A percentile compares a stretch with the other conserved stretches of the same genome.
These are phyloP conservation scores for Drosophila bifasciata DNA, from an alignment of 1,140 invertebrate species.

Conservation along the genomic window DNA sequence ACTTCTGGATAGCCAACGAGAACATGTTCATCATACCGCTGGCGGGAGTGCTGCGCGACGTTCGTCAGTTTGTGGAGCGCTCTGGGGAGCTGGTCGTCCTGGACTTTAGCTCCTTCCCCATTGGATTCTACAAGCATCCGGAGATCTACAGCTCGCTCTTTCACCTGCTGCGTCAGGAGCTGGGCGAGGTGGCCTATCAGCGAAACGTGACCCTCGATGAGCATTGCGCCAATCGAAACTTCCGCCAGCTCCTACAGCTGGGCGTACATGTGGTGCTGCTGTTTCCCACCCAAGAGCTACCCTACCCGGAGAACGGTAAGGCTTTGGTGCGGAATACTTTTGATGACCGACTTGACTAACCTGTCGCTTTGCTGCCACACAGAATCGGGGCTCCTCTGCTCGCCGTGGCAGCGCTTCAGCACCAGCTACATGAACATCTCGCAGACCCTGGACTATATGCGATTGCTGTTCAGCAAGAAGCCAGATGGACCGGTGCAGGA, in stretches of 20 bases:
- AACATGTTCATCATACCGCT: constrained; percentile 85
- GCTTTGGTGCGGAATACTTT: neutral
- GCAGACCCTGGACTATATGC: constrained; percentile 73
- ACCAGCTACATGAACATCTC: constrained; percentile 71
- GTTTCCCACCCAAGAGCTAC: constrained; percentile 71
- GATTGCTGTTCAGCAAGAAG: constrained; percentile 71
- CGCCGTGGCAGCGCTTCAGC: constrained; percentile 75
- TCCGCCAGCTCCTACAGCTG: constrained; percentile 45
- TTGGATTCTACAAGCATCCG: constrained; percentile 80
- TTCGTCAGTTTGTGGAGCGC: constrained; percentile 85
- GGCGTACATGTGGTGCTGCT: constrained; percentile 56
- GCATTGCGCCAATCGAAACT: constrained; percentile 61
- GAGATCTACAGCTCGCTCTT: constrained; percentile 66
- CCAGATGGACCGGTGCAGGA: constrained; percentile 59
- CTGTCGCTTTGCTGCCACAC: neutral
- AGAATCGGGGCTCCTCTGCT: constrained; percentile 72
- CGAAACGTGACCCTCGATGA: constrained; percentile 43
- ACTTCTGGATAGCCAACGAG: constrained; percentile 87
- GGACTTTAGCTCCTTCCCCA: constrained; percentile 85
- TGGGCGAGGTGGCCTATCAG: constrained; percentile 64
- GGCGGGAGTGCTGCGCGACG: constrained; percentile 84
- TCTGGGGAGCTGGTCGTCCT: constrained; percentile 86
- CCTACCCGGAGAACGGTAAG: constrained; percentile 70
- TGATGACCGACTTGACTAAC: neutral
- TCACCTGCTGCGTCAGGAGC: constrained; percentile 55